Percentiles rank a stretch among this genome's conserved stretches.
Conservation (phyloP, 2,797 vertebrate species). For the Ataeniobius toweri region DNA sequence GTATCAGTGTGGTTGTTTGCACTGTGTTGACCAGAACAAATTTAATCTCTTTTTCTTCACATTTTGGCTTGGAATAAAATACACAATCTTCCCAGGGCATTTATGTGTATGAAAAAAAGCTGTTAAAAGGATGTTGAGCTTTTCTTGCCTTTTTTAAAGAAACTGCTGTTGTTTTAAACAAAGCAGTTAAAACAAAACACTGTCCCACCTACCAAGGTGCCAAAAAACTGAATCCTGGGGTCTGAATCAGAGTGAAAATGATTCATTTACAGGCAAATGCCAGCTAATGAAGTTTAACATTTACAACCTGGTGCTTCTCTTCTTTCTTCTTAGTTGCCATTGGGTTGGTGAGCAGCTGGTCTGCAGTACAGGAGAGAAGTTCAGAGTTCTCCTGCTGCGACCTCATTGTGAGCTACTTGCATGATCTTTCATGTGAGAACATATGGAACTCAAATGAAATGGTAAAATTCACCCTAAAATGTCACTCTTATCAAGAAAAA, state of each 20-base stretch:
- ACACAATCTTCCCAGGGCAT: no score
- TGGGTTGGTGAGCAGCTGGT: fast-evolving
- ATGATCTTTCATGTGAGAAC: conserved; percentile 6
- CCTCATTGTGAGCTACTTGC: fast-evolving
- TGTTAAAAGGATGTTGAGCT: no score
- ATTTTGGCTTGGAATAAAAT: no score
- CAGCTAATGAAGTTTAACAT: not conserved
- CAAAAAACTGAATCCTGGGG: not conserved
- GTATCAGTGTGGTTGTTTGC: no score
- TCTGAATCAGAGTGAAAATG: not conserved
- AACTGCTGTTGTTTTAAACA: no score
- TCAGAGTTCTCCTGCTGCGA: conserved; percentile 10
- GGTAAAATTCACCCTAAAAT: conserved; percentile 40
- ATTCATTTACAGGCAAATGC: not conserved
- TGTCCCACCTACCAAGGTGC: no score
- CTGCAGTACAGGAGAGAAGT: not conserved
- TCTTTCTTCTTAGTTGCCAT: not conserved
- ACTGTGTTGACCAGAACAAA: no score
- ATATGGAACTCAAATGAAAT: not conserved
- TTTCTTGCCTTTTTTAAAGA: no score
- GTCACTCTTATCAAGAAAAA: not conserved
- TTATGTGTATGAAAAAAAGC: no score
- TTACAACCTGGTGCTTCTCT: not conserved
- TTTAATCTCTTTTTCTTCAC: no score
- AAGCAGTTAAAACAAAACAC: no score